These are phyloP conservation scores for Dipus sagitta DNA, from an alignment of 2,797 vertebrate species.

Conservation along the genomic window DNA sequence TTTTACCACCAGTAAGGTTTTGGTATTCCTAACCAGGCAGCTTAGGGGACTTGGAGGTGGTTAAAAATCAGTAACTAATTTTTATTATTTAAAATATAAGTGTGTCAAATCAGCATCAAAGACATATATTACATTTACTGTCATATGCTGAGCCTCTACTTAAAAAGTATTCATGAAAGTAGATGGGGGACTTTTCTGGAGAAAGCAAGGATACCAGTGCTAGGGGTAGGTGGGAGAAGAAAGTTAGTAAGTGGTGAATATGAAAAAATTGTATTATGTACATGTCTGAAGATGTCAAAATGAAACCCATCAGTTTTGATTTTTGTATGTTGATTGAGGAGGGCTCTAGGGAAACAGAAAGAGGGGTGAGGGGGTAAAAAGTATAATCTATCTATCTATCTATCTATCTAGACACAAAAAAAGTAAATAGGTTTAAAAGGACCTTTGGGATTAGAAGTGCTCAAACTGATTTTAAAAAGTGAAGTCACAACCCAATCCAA, in stretches of 20 bases:
- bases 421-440: too few species aligned
- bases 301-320: background rate
- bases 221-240: background rate
- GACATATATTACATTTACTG: background rate
- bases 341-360: too few species aligned
- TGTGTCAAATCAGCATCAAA: background rate
- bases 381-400: too few species aligned
- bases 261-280: background rate
- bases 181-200: background rate
- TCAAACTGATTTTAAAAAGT: too few species aligned
- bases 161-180: background rate
- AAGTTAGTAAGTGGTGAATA: background rate
- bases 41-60: slow-evolving; percentile 67
- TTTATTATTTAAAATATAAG: slow-evolving; percentile 55
- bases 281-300: background rate
- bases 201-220: background rate
- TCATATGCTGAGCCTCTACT: background rate
- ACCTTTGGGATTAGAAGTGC: too few species aligned
- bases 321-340: too few species aligned
- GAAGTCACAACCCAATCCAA: background rate
- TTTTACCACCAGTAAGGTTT: too few species aligned
- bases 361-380: too few species aligned
- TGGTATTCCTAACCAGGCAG: slow-evolving; percentile 47
- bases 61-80: slow-evolving; percentile 72
- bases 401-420: too few species aligned